Evolutionary conservation across 2,113 vertebrate genomes (phyloP).

Genomic region (Crypturellus undulatus): DNA sequence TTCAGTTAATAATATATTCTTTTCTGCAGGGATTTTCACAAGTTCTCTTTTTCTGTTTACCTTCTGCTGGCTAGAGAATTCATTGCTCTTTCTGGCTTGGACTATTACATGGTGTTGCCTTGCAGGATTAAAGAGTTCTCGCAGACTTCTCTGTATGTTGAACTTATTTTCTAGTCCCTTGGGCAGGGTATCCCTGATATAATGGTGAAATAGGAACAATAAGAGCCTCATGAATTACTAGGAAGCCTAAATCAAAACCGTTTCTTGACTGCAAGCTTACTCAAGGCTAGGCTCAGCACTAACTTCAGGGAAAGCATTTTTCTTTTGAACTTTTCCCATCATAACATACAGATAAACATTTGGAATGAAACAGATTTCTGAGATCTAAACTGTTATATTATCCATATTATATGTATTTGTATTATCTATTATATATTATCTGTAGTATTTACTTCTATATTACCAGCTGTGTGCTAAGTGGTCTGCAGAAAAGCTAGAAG

Average conservation of each 20-base stretch:
- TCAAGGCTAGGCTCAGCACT: neutral
- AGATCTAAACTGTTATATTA: neutral
- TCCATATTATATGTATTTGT: too few species aligned
- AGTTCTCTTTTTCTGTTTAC: neutral
- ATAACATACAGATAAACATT: neutral
- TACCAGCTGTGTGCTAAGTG: neutral
- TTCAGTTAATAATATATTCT: constrained; percentile 34
- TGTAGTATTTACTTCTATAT: constrained; percentile 29
- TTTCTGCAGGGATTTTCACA: constrained; percentile 15
- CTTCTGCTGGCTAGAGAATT: neutral
- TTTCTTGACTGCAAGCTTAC: neutral
- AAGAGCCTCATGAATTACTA: neutral
- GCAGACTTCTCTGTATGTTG: neutral
- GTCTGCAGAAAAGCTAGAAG: neutral
- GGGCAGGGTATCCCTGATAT: neutral
- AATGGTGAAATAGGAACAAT: neutral
- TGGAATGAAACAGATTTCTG: neutral
- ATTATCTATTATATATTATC: neutral
- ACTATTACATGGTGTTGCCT: neutral
- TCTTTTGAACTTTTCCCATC: neutral
- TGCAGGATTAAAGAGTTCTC: neutral
- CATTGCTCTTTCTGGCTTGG: neutral
- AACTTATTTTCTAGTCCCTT: neutral
- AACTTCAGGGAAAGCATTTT: neutral
- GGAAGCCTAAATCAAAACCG: neutral